These are phyloP conservation scores for Acromyrmex charruanus DNA, from an alignment of 1,140 invertebrate genomes.

Conservation along the genomic window DNA sequence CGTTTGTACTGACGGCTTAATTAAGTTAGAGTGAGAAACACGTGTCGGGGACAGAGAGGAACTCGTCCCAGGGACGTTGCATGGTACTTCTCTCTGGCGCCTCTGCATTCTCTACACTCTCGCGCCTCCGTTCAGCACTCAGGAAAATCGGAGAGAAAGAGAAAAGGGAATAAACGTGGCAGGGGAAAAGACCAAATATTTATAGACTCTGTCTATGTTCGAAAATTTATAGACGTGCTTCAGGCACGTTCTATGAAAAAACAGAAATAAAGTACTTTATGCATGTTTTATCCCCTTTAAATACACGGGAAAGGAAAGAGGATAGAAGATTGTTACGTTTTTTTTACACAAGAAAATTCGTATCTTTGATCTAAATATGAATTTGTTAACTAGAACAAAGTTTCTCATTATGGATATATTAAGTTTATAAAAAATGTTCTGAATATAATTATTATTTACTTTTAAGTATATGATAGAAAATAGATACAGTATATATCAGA, in stretches of 20 bases:
- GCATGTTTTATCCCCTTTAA: conserved; percentile 30
- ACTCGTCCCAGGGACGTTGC: conserved; percentile 66
- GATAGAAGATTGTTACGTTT: background rate
- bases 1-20: conserved; percentile 77
- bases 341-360: conserved; percentile 1
- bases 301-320: background rate
- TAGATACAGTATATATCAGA: background rate
- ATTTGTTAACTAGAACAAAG: background rate
- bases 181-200: conserved; percentile 65
- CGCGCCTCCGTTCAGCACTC: conserved; percentile 49
- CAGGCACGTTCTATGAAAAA: conserved; percentile 49
- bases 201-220: conserved; percentile 68
- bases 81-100: conserved; percentile 56
- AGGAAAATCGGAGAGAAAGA: conserved; percentile 47
- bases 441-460: conserved; percentile 12
- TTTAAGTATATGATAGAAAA: background rate
- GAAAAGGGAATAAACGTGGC: conserved; percentile 41
- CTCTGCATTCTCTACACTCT: conserved; percentile 37
- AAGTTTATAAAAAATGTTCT: background rate
- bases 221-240: conserved; percentile 63
- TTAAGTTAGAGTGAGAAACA: conserved; percentile 71
- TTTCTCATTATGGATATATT: background rate
- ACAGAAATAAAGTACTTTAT: conserved; percentile 36
- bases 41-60: conserved; percentile 64
- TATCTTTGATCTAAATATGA: conserved; percentile 2